A percentile compares a stretch with the other conserved stretches of the same genome.
Evolutionary conservation across 1,140 invertebrate genomes (phyloP).

Genomic region (Macrotrachela quadricornifera): DNA sequence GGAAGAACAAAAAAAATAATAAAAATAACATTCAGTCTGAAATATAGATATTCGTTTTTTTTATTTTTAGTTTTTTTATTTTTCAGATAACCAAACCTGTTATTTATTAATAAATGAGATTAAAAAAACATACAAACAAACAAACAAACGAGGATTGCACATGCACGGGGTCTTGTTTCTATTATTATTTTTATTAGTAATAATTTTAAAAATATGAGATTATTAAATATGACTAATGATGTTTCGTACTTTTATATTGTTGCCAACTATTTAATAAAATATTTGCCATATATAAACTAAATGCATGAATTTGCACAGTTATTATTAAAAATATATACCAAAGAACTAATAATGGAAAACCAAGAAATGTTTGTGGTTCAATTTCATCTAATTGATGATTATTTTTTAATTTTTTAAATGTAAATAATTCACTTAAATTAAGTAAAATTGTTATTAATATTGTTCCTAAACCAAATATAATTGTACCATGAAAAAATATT

Average conservation of each 20-base stretch:
- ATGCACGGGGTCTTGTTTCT: too few species aligned
- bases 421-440: constrained; percentile 61
- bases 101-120: too few species aligned
- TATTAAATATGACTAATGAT: too few species aligned
- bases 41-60: too few species aligned
- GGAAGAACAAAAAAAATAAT: too few species aligned
- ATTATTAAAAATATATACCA: constrained; percentile 78
- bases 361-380: constrained; percentile 20
- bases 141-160: too few species aligned
- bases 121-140: too few species aligned
- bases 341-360: constrained; percentile 65
- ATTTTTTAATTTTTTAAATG: constrained; percentile 47
- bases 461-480: constrained; percentile 53
- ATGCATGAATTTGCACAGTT: constrained; percentile 67
- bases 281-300: constrained; percentile 66
- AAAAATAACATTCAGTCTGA: too few species aligned
- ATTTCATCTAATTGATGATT: neutral
- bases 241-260: neutral
- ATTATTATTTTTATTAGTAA: too few species aligned
- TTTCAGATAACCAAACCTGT: too few species aligned
- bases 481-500: constrained; percentile 57
- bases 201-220: too few species aligned
- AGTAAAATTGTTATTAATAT: constrained; percentile 54
- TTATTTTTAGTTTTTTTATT: too few species aligned
- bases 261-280: constrained; percentile 68